A percentile compares a stretch with the other conserved stretches of the same genome.
Evolutionary conservation across 2,113 vertebrate genomes (phyloP).

Genomic region (Catharus minimus): DNA sequence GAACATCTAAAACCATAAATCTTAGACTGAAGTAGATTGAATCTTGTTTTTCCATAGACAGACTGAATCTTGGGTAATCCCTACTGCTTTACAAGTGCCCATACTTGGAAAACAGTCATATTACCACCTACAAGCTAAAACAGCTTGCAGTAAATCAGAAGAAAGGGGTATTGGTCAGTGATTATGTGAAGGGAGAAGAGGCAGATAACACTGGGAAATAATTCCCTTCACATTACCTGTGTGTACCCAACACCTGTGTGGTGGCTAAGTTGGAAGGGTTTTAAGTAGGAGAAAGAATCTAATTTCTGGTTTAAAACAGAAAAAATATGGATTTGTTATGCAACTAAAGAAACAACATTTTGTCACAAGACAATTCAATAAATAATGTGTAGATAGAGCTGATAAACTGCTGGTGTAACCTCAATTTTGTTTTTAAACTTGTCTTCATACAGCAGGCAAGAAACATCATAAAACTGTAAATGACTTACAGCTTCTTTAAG

Average conservation of each 20-base stretch:
- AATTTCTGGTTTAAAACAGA: neutral
- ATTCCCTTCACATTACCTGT: neutral
- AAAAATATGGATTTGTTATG: neutral
- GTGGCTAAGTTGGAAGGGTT: neutral
- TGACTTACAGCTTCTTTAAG: neutral
- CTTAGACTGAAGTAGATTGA: neutral
- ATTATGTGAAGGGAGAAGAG: neutral
- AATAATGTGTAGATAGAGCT: neutral
- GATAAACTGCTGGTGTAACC: neutral
- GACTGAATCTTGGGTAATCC: neutral
- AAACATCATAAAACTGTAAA: neutral
- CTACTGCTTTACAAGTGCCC: neutral
- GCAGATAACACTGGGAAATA: neutral
- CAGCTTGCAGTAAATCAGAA: neutral
- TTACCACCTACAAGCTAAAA: neutral
- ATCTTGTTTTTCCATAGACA: neutral
- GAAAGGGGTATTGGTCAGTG: neutral
- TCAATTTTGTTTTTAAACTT: neutral
- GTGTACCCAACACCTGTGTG: neutral
- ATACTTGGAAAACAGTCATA: neutral
- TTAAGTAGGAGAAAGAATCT: neutral
- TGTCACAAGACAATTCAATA: neutral
- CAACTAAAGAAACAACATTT: neutral
- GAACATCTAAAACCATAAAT: neutral
- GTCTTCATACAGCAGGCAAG: neutral